Percentiles rank a stretch among this genome's conserved stretches.
phyloP scores from a whole-genome alignment of 1,140 invertebrate species.

The Calliopsis andreniformis region DNA sequence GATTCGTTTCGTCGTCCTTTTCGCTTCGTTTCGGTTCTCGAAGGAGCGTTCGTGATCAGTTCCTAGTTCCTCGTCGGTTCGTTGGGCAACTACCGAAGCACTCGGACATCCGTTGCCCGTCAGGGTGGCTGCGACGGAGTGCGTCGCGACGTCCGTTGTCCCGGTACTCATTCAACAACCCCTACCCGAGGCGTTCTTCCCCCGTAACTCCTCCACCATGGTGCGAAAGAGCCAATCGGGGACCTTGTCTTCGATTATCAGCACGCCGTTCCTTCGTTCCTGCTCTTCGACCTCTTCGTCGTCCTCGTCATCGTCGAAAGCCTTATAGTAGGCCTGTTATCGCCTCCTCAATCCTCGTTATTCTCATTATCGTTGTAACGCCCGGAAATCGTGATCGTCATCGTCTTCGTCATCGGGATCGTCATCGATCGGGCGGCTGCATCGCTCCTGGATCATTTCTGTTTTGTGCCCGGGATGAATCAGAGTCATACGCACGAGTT shows the following conservation, averaged over 20 bases:
- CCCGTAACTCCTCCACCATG: slow-evolving; percentile 52
- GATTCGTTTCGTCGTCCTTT: slow-evolving; percentile 58
- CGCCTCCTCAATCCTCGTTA: neutral
- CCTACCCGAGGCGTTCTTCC: slow-evolving; percentile 63
- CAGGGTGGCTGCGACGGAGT: slow-evolving; percentile 69
- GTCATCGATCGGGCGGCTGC: neutral
- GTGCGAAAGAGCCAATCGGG: slow-evolving; percentile 49
- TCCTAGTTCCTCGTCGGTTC: slow-evolving; percentile 22
- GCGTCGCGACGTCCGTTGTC: slow-evolving; percentile 62
- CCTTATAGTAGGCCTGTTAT: neutral
- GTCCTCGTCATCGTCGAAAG: neutral
- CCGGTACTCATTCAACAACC: slow-evolving; percentile 74
- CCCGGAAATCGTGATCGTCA: slow-evolving; percentile 14
- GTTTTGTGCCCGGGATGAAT: slow-evolving; percentile 33
- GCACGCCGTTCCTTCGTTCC: neutral
- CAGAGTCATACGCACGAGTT: slow-evolving; percentile 18
- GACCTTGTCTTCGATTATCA: slow-evolving; percentile 19
- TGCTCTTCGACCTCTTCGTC: too few relatives aligned
- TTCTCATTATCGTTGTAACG: neutral
- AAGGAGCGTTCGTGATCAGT: slow-evolving; percentile 14
- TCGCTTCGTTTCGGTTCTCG: slow-evolving; percentile 4
- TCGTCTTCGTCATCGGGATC: slow-evolving; percentile 9
- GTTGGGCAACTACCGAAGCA: slow-evolving; percentile 9
- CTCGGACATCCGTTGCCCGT: slow-evolving; percentile 54
- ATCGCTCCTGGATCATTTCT: neutral